Base-by-base conservation (phyloP, 2,888 invertebrate genomes). In the Sphaerophoria taeniata region DNA sequence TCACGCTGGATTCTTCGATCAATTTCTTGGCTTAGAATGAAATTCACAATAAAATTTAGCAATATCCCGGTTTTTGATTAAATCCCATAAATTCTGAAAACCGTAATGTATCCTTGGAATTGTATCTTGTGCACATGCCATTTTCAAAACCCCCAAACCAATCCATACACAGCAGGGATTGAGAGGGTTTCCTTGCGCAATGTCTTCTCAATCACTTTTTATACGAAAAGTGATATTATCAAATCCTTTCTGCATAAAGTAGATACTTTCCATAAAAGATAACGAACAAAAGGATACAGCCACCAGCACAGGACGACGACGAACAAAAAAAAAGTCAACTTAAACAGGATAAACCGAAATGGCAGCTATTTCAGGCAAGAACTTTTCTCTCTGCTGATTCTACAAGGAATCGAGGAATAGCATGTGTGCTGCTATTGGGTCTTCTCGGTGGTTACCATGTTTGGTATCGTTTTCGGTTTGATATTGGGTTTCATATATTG, bases 381-480 rank as follows among this genome's bases (percentile, higher is more conserved):
- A 84, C 71, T 67, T 80, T 74, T 71, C 49, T 70, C 55, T 4
- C n/a, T n/a, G n/a, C n/a, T n/a, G n/a, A n/a, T n/a, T n/a, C n/a
- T n/a, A n/a, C n/a, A n/a, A n/a, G n/a, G n/a, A n/a, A n/a, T n/a
- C n/a, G n/a, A n/a, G n/a, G 36, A 24, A 7, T 67, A 65, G 56
- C 34, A 58, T 78, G 65, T 78, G 58, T 36, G 51, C 55, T 70
- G 51, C 49, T 67, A 70, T 63, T 71, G 76, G 56, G 71, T 82
- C 77, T 81, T 61, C 85, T 73, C 72, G 61, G 85, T 76, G 85
- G 85, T 85, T 76, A 81, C 81, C 76, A 85, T 81, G 85, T 85
- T 85, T 72, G 81, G 85, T 85, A 81, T 81, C 85, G 81, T 85
- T 85, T 85, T 85, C 76, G 85, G 85, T 85, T 81, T 85, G 85